Evolutionary conservation across 2,797 vertebrate species (phyloP).

Genomic region (Smutsia gigantea): DNA sequence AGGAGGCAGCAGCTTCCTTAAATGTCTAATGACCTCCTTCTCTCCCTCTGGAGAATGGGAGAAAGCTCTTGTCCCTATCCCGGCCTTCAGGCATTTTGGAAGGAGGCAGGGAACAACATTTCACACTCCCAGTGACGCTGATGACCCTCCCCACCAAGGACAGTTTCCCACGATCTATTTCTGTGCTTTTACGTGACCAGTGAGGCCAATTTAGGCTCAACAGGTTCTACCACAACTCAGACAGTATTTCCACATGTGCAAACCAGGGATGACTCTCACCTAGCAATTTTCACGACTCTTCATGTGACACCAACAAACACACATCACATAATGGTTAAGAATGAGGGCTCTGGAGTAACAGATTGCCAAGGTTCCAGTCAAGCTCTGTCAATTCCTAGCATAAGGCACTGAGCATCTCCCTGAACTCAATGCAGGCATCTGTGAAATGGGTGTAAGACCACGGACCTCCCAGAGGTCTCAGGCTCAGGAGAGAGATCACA

Average conservation of each 20-base stretch:
- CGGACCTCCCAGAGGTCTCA: background rate
- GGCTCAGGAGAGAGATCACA: background rate
- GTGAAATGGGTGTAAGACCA: background rate
- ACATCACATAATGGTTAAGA: background rate
- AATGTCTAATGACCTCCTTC: background rate
- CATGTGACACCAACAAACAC: background rate
- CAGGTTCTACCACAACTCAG: slow-evolving; percentile 75
- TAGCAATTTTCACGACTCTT: slow-evolving; percentile 38
- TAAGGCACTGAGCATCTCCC: background rate
- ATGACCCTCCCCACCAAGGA: slow-evolving; percentile 62
- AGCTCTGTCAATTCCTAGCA: background rate
- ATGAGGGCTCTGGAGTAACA: background rate
- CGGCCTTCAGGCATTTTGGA: slow-evolving; percentile 19
- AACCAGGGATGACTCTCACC: slow-evolving; percentile 62
- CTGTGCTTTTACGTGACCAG: slow-evolving; percentile 60
- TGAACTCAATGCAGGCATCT: background rate
- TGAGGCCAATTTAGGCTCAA: slow-evolving; percentile 54
- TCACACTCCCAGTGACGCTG: background rate
- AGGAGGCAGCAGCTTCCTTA: background rate
- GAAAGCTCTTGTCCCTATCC: background rate
- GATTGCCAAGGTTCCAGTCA: background rate
- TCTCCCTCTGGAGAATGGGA: background rate
- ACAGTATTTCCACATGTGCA: slow-evolving; percentile 57
- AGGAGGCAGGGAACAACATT: background rate
- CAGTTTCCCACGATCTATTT: slow-evolving; percentile 78